These are phyloP conservation scores for Leptocoma aspasia DNA, from an alignment of 2,113 vertebrate species.

Conservation along the genomic window DNA sequence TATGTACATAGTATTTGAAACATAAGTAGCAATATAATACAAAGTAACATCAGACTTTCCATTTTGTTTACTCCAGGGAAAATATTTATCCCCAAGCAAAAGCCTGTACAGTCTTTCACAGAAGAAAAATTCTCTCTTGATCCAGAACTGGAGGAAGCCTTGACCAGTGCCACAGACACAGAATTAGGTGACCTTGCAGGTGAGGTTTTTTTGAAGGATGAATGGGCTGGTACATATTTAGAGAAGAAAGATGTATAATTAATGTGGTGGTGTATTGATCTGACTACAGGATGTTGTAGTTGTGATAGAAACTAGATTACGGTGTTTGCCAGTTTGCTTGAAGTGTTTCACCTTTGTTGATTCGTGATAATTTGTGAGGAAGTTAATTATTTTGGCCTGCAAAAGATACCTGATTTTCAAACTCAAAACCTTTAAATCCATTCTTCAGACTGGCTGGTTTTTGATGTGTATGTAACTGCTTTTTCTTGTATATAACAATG, in stretches of 20 bases:
- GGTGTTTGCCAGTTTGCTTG: neutral
- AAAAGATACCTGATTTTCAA: neutral
- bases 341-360: neutral
- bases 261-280: neutral
- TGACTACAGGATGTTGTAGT: neutral
- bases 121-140: conserved; percentile 91
- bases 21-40: neutral
- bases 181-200: conserved; percentile 96
- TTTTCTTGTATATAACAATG: neutral
- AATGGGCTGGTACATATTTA: neutral
- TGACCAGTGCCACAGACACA: conserved; percentile 92
- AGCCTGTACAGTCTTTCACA: conserved; percentile 77
- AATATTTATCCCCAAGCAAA: conserved; percentile 89
- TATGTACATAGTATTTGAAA: neutral
- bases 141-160: conserved; percentile 95
- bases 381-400: neutral
- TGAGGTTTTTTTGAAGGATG: conserved; percentile 43
- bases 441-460: neutral
- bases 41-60: neutral
- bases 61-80: conserved; percentile 80
- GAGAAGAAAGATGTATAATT: neutral
- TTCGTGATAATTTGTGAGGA: neutral
- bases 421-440: neutral
- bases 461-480: neutral
- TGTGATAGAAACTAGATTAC: neutral